Evolutionary conservation across 1,140 invertebrate genomes (phyloP), one percentile per base, ranked within the genome.

Genomic region (Coptotermes formosanus): DNA sequence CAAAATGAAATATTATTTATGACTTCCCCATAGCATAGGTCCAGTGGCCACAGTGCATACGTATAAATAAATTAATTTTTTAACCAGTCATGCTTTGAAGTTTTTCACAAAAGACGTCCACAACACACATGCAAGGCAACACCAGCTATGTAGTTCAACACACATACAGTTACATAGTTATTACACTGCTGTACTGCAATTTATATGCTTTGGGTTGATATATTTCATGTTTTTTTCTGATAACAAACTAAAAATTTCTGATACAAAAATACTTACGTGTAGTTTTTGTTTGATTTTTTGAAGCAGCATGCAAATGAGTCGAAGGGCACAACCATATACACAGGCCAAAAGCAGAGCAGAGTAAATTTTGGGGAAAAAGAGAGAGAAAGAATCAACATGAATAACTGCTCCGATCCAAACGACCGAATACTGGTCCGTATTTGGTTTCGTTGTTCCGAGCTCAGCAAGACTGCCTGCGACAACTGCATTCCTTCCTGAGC

Each of bases 261-360:
- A 86, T 86, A 86, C 85, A n/a, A 86, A 87, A 89, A 88, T 94
- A 94, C 95, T 97, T 97, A 94, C 97, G 95, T 92, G 95, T 93
- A 87, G 93, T 94, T 90, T 94, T 95, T 92, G 96, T 96, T 96
- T 94, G 96, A 95, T 88, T 88, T 92, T 93, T 94, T 93, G 94
- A 94, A 94, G 94, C 93, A 91, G 93, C 93, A 94, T 94, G 94
- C 94, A 94, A 93, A 93, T 87, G 88, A 93, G 93, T 93, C 92
- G 92, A 92, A 93, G 93, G 93, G 93, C 89, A 89, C 93, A 94
- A 94, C 93, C 94, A 93, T 93, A 93, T 90, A 91, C 90, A 92
- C 90, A 92, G 91, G 89, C 91, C 94, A 94, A 93, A 95, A 95
- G 94, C 94, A 95, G 93, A 95, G 94, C 93, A 94, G 93, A 94